Percentiles rank a stretch among this genome's conserved stretches.
These are phyloP conservation scores for Pogonophryne albipinna DNA, from an alignment of 2,797 vertebrate genomes.

Conservation along the genomic window DNA sequence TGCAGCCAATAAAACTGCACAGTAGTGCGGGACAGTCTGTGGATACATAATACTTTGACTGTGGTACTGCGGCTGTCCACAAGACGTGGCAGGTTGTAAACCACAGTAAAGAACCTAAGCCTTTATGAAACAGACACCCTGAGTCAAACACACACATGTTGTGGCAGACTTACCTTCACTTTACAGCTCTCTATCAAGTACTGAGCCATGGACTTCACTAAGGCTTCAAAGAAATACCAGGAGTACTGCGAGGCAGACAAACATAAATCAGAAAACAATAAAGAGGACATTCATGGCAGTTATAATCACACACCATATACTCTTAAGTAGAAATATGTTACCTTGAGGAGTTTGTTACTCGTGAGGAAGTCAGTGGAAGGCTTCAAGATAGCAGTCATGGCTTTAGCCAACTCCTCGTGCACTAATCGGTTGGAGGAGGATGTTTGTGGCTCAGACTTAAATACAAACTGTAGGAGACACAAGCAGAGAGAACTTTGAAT, in stretches of 20 bases:
- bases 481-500: background rate
- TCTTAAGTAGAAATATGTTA: constrained; percentile 66
- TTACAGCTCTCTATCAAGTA: constrained; percentile 95
- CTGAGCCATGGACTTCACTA: constrained; percentile 99
- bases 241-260: constrained; percentile 90
- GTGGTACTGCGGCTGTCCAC: constrained; percentile 57
- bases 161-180: constrained; percentile 90
- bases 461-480: constrained; percentile 88
- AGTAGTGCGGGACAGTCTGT: constrained; percentile 35
- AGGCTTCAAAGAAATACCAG: constrained; percentile 99
- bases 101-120: constrained; percentile 26
- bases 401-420: constrained; percentile 96
- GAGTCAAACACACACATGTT: constrained; percentile 35
- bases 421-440: constrained; percentile 86
- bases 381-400: constrained; percentile 97
- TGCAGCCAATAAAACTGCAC: constrained; percentile 57
- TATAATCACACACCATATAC: constrained; percentile 17
- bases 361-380: constrained; percentile 98
- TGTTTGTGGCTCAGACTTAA: constrained; percentile 91
- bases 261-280: constrained; percentile 49
- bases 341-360: constrained; percentile 98
- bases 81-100: constrained; percentile 56
- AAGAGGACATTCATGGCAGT: constrained; percentile 13
- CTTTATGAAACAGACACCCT: constrained; percentile 27
- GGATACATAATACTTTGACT: constrained; percentile 47